Conservation (phyloP, 2,888 invertebrate genomes). For the Hyalella azteca region DNA sequence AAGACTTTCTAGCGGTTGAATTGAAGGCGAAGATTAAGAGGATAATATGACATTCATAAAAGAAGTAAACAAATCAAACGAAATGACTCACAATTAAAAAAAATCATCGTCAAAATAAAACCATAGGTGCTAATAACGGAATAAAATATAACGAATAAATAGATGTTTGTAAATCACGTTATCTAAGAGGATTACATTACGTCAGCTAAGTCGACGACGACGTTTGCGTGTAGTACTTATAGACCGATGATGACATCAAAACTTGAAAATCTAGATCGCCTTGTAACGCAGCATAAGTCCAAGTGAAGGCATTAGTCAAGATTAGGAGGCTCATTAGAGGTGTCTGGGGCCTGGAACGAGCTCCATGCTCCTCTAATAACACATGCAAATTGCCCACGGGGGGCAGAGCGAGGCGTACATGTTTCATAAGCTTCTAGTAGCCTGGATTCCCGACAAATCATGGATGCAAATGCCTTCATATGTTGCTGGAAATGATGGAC, state of each 20-base stretch:
- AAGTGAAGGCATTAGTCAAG: background rate
- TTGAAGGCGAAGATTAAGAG: too few relatives aligned
- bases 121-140: too few relatives aligned
- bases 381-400: background rate
- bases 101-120: too few relatives aligned
- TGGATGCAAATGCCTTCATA: conserved; percentile 25
- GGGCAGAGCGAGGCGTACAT: background rate
- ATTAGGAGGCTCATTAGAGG: background rate
- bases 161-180: too few relatives aligned
- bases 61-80: too few relatives aligned
- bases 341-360: background rate
- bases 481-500: conserved; percentile 32
- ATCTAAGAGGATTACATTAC: too few relatives aligned
- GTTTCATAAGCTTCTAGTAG: conserved; percentile 3
- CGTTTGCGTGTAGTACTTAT: too few relatives aligned
- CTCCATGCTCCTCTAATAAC: background rate
- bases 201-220: too few relatives aligned
- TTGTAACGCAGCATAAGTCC: background rate
- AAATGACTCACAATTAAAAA: too few relatives aligned
- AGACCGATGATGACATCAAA: conserved; percentile 5
- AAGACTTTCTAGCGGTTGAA: too few relatives aligned
- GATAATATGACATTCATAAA: too few relatives aligned
- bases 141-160: too few relatives aligned
- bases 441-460: conserved; percentile 22
- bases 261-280: background rate